Conservation (phyloP, 2,888 invertebrate genomes). For the Phorcus lineatus region DNA sequence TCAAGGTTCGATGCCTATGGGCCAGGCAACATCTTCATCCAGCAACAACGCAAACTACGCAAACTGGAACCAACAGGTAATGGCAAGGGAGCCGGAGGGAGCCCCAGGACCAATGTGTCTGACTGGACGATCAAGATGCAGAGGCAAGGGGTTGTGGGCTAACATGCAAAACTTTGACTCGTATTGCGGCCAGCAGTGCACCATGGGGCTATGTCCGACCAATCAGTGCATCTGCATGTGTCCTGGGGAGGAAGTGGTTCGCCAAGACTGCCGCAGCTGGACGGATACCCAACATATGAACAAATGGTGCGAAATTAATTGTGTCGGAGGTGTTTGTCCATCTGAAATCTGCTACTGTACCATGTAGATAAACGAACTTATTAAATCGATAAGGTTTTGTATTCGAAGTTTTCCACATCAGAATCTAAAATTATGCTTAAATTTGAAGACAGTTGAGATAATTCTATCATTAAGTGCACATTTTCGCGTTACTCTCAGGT, state of each 20-base stretch:
- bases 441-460: too few species aligned
- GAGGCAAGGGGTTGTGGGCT: neutral
- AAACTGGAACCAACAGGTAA: neutral
- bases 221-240: neutral
- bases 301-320: neutral
- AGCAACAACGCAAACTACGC: neutral
- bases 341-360: neutral
- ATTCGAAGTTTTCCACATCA: too few species aligned
- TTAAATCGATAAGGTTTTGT: too few species aligned
- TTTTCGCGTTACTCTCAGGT: too few species aligned
- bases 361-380: neutral
- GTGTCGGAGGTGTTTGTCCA: neutral
- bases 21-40: neutral
- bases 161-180: constrained; percentile 7
- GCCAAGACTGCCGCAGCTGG: neutral
- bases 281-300: neutral
- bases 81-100: neutral
- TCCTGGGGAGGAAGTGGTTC: neutral
- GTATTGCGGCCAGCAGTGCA: neutral
- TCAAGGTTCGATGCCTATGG: neutral
- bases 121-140: neutral
- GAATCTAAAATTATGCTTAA: too few species aligned
- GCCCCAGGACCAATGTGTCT: neutral
- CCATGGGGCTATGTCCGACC: neutral
- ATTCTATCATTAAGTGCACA: too few species aligned